phyloP scores from a whole-genome alignment of 2,797 vertebrate species.

The Phylloscopus collybita region DNA sequence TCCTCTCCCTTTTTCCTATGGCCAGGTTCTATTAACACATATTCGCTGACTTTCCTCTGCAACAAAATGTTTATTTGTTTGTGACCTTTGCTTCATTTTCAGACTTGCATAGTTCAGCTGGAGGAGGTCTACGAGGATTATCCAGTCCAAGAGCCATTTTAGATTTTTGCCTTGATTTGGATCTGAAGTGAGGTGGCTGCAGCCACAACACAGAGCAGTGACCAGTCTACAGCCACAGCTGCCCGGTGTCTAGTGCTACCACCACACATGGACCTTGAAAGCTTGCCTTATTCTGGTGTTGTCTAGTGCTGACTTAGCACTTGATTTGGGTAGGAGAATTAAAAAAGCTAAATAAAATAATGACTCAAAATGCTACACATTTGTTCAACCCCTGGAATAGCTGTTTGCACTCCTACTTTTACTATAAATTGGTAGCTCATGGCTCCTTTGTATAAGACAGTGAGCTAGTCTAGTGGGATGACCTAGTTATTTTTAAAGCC shows the following conservation, averaged over 20 bases:
- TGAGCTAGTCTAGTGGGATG: conserved; percentile 61
- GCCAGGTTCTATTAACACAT: neutral
- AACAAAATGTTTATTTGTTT: neutral
- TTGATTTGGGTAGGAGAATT: neutral
- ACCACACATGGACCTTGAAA: fast-evolving
- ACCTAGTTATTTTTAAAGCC: conserved; percentile 87
- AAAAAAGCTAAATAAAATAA: conserved; percentile 33
- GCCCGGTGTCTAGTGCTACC: fast-evolving
- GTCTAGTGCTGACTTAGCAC: neutral
- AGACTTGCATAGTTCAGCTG: neutral
- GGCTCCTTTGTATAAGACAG: conserved; percentile 33
- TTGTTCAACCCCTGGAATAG: neutral
- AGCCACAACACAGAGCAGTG: neutral
- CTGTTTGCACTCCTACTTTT: conserved; percentile 23
- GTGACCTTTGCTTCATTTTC: neutral
- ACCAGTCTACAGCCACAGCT: fast-evolving
- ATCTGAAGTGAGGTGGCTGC: neutral
- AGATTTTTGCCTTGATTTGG: neutral
- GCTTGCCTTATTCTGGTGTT: neutral
- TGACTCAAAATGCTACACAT: neutral
- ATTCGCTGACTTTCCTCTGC: neutral
- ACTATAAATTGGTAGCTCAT: conserved; percentile 42
- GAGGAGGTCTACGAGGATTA: neutral
- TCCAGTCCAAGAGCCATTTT: neutral
- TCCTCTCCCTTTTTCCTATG: neutral